Evolutionary conservation across 2,888 invertebrate species (phyloP), one percentile per base, ranked within the genome.

Genomic region (Agrochola litura): DNA sequence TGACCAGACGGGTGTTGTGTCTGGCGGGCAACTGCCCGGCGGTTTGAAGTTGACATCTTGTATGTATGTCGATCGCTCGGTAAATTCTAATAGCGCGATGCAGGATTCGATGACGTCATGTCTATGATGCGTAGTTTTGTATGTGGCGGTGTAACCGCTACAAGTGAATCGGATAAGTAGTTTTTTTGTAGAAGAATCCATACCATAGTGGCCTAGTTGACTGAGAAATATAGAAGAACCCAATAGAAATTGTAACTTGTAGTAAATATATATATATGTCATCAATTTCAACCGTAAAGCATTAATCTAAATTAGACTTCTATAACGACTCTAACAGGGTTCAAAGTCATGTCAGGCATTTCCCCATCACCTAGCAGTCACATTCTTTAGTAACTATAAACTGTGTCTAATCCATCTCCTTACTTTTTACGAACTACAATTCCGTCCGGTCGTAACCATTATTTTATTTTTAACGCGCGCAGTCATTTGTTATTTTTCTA

Each of bases 341-440:
- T 61, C 37, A 61, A 74, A 73, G 66, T 49, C 60, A 63, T 54
- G 73, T 56, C 64, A 37, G 14, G 12, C 16, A 66, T 77, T 46
- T 66, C 41, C 37, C 41, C 54, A 25, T 71, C 77, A 84, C 68
- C 61, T 37, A 37, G 49, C 30, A 70, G 54, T 79, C n/a, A 54
- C 22, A 71, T 73, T 76, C 72, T 69, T 78, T 16, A 64, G 49
- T 37, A 10, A 30, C 66, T 19, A 43, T 66, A 43, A 72, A 58
- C 72, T 80, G 81, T 83, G 54, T 46, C 85, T 43, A 89, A 89
- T 84, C 73, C 52, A 64, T 79, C 78, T 83, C 83, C 70, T 83
- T 78, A 84, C 73, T 85, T 84, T 86, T 86, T 85, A 83, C 65
- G 79, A 80, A 82, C 75, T 61, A 77, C 70, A 69, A 84, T 86